Base-by-base conservation (phyloP, 2,113 vertebrate species). In the Megatriorchis doriae region DNA sequence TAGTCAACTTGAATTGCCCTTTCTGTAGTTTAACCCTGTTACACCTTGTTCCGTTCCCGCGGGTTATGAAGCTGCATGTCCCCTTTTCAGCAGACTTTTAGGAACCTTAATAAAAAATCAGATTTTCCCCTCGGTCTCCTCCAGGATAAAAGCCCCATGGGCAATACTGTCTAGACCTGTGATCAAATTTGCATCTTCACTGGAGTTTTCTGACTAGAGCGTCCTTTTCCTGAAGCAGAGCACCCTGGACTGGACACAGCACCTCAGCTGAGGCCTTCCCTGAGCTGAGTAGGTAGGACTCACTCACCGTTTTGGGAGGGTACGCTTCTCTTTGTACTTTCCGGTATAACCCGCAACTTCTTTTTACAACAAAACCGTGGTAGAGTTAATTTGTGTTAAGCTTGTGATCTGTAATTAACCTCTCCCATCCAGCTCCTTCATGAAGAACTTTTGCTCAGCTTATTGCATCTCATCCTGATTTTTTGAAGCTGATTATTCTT, bases 51-150 rank as follows among this genome's bases (percentile, higher is more conserved):
- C 43, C 13, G 12, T 31, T 58, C 43, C 14, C 34, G 45, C 10
- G 19, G 77, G 36, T 59, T 1, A 0, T 13, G 40, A 86, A 55
- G 55, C n/a, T 16, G 26, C 2, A 0, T 62, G n/a, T 45, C 20
- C 15, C 23, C 36, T 38, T 88, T 70, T 58, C 34, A 52, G 52
- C 26, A 55, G 43, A 34, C 18, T 84, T 79, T 10, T 36, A 67
- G n/a, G 52, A 66, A 31, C 36, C 20, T 65, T 9, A 71, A 26
- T 62, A 45, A 45, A 52, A 48, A 77, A 71, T 45, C 42, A 31
- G 22, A 43, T 65, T 78, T 83, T 34, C 23, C 59, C 11, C 10
- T 40, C 22, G 29, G 29, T 78, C 48, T 77, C 71, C 56, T 71
- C 38, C 43, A 52, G 38, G 25, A 27, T 78, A 29, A 27, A 75